These are phyloP conservation scores for Ligdia adustata DNA, from an alignment of 2,888 invertebrate species.

Conservation along the genomic window DNA sequence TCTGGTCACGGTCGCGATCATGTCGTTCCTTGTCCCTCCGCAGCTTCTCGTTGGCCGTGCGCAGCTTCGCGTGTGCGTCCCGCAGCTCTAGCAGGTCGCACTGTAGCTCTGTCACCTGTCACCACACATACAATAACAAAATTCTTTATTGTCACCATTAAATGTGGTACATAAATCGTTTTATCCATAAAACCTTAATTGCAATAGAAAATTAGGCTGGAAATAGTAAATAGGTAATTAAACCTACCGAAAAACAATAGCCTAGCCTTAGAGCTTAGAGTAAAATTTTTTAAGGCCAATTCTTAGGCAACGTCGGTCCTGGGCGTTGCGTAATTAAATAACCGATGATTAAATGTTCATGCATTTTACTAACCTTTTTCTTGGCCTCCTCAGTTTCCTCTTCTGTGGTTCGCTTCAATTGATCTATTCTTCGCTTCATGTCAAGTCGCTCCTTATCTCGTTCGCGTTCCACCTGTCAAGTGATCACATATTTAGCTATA, in stretches of 20 bases:
- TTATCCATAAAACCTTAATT: too few relatives aligned
- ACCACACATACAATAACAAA: too few relatives aligned
- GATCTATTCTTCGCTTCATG: conserved; percentile 92
- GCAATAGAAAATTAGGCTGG: too few relatives aligned
- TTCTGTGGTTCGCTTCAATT: conserved; percentile 92
- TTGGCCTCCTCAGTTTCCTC: conserved; percentile 95
- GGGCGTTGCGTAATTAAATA: too few relatives aligned
- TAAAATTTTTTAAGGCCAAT: too few relatives aligned
- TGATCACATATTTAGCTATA: conserved; percentile 5
- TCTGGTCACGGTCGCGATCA: conserved; percentile 90
- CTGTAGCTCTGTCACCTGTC: conserved; percentile 90
- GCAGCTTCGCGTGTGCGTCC: conserved; percentile 95
- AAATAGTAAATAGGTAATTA: too few relatives aligned
- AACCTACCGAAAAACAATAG: too few relatives aligned
- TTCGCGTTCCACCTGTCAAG: conserved; percentile 90
- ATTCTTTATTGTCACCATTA: too few relatives aligned
- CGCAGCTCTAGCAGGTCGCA: conserved; percentile 94
- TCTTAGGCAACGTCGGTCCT: too few relatives aligned
- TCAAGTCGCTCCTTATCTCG: conserved; percentile 95
- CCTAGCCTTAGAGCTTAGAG: too few relatives aligned
- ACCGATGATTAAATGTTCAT: not conserved
- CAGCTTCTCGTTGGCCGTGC: conserved; percentile 95
- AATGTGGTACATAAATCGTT: too few relatives aligned
- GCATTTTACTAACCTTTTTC: conserved; percentile 85
- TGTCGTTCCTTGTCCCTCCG: conserved; percentile 93